These are phyloP conservation scores for Laterallus jamaicensis DNA, from an alignment of 2,113 vertebrate genomes.

Conservation along the genomic window DNA sequence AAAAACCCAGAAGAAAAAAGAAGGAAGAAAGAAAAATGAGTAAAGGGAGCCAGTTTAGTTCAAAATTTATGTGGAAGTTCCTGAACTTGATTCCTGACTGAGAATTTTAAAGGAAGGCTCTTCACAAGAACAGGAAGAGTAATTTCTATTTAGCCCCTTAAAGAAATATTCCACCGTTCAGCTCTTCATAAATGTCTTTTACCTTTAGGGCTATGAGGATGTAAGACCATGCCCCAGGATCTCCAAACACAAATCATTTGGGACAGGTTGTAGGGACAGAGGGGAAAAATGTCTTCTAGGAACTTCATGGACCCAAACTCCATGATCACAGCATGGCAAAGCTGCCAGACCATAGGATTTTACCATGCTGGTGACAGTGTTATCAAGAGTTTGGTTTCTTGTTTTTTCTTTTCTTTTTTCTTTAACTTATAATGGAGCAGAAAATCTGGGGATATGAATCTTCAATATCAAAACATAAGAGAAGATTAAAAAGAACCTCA, in stretches of 20 bases:
- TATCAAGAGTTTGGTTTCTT: background rate
- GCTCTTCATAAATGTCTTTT: background rate
- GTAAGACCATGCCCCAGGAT: background rate
- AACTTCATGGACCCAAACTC: background rate
- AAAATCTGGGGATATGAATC: background rate
- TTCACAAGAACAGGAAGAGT: background rate
- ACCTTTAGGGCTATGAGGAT: background rate
- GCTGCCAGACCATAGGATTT: background rate
- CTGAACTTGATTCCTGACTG: background rate
- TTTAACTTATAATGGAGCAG: background rate
- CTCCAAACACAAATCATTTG: background rate
- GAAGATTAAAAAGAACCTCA: background rate
- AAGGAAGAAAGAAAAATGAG: too few relatives aligned
- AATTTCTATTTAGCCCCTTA: background rate
- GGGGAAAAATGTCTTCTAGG: background rate
- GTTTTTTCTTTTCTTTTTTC: background rate
- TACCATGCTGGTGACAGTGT: background rate
- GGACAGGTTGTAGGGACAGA: accelerated
- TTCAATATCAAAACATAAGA: background rate
- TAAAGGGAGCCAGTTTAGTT: background rate
- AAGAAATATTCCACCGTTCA: background rate
- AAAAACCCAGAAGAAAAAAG: too few relatives aligned
- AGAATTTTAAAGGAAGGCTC: background rate
- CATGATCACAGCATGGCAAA: background rate
- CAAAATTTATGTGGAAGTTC: background rate